Conservation (phyloP, 2,113 vertebrate species). For the Urocitellus parryii region DNA sequence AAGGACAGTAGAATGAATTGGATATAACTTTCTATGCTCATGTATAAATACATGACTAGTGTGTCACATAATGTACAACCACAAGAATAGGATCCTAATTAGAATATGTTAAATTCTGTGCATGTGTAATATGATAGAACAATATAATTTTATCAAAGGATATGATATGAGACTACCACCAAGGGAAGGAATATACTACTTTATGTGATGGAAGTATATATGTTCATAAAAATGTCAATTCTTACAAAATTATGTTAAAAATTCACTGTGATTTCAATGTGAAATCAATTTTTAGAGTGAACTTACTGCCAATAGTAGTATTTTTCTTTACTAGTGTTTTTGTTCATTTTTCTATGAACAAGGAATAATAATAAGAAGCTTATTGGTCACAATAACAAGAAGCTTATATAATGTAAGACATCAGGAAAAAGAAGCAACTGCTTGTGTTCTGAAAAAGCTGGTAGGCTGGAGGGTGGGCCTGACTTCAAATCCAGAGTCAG, state of each 20-base stretch:
- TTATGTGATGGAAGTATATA: background rate
- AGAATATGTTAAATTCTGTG: too few relatives aligned
- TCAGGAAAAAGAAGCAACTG: background rate
- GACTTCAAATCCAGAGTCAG: too few relatives aligned
- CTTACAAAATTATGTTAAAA: conserved; percentile 8
- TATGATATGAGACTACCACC: background rate
- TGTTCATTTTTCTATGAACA: background rate
- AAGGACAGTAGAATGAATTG: too few relatives aligned
- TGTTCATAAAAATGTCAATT: background rate
- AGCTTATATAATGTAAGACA: background rate
- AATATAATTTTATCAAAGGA: background rate
- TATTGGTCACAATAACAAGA: background rate
- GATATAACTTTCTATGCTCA: too few relatives aligned
- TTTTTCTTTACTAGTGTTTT: background rate
- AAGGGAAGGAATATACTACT: background rate
- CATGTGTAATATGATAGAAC: too few relatives aligned
- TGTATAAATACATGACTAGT: too few relatives aligned
- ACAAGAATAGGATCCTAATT: too few relatives aligned
- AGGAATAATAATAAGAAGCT: background rate
- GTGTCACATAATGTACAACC: too few relatives aligned
- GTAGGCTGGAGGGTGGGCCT: background rate
- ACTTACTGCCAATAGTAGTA: background rate
- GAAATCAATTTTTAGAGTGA: background rate
- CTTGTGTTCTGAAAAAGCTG: background rate
- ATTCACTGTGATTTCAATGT: background rate